A percentile compares a stretch with the other conserved stretches of the same genome.
phyloP scores from a whole-genome alignment of 1,140 invertebrate species.

The Lordiphosa stackelbergi region DNA sequence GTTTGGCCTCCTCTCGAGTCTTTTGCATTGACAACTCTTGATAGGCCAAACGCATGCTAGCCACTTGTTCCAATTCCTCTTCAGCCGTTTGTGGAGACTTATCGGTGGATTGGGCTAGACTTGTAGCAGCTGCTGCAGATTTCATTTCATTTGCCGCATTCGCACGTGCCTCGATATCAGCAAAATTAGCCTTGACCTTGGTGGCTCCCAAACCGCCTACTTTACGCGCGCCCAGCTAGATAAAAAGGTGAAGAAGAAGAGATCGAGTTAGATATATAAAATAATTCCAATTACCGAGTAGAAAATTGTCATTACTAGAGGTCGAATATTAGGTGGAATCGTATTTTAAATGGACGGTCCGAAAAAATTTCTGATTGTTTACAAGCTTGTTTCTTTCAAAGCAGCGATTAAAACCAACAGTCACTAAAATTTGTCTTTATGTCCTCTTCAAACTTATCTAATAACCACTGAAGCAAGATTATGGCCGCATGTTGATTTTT shows the following conservation, averaged over 20 bases:
- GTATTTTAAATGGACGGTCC: too few species aligned
- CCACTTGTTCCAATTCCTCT: conserved; percentile 81
- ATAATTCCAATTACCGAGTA: too few species aligned
- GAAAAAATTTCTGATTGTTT: too few species aligned
- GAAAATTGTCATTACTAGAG: too few species aligned
- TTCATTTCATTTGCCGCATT: conserved; percentile 86
- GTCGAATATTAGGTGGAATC: too few species aligned
- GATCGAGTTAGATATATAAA: not conserved
- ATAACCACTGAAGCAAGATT: too few species aligned
- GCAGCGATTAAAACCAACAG: too few species aligned
- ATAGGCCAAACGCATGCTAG: conserved; percentile 92
- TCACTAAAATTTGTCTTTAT: too few species aligned
- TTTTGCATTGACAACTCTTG: conserved; percentile 89
- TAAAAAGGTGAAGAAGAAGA: not conserved
- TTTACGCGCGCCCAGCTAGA: conserved; percentile 84
- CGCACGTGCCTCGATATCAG: conserved; percentile 95
- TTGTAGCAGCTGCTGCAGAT: conserved; percentile 75
- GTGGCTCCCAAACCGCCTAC: conserved; percentile 97
- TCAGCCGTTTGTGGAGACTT: conserved; percentile 69
- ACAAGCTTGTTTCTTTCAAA: too few species aligned
- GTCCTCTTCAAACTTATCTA: too few species aligned
- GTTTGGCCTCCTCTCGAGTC: conserved; percentile 87
- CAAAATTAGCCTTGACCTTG: conserved; percentile 95
- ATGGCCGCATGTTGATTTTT: too few species aligned
- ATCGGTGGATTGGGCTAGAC: conserved; percentile 13